Conservation (phyloP, 2,888 invertebrate species). For the Phaonia tiefii region DNA sequence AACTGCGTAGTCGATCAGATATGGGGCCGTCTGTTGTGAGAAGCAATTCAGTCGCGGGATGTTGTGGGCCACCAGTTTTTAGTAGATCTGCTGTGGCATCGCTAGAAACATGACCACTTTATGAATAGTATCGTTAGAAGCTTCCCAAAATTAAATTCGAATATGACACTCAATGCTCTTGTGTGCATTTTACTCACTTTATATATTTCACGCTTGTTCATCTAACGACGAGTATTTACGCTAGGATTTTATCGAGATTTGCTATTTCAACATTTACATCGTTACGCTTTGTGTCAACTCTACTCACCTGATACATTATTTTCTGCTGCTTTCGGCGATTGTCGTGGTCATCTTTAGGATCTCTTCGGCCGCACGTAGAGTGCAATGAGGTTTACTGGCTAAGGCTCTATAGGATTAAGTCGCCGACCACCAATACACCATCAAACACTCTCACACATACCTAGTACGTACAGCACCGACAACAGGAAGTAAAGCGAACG, state of each 20-base stretch:
- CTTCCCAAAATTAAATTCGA: too few species aligned
- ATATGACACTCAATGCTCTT: too few species aligned
- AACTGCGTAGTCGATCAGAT: too few species aligned
- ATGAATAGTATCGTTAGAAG: too few species aligned
- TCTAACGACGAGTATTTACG: slow-evolving; percentile 43
- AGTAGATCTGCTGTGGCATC: too few species aligned
- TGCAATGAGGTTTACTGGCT: slow-evolving; percentile 78
- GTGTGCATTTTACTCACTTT: slow-evolving; percentile 41
- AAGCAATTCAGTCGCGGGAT: too few species aligned
- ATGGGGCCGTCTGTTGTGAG: too few species aligned
- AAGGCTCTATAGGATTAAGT: slow-evolving; percentile 73
- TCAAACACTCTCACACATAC: slow-evolving; percentile 34
- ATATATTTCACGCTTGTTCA: slow-evolving; percentile 19
- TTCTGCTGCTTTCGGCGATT: slow-evolving; percentile 86
- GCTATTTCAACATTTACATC: slow-evolving; percentile 44
- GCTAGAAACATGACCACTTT: too few species aligned
- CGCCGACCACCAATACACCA: too few species aligned
- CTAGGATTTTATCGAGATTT: slow-evolving; percentile 42
- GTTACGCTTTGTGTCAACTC: slow-evolving; percentile 45
- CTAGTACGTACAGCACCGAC: too few species aligned
- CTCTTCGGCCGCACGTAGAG: slow-evolving; percentile 80
- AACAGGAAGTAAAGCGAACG: too few species aligned
- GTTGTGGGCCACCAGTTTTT: too few species aligned
- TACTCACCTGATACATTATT: slow-evolving; percentile 79
- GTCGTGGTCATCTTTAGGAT: slow-evolving; percentile 85